Conservation (phyloP, 2,113 vertebrate genomes). For the Archocentrus centrarchus region DNA sequence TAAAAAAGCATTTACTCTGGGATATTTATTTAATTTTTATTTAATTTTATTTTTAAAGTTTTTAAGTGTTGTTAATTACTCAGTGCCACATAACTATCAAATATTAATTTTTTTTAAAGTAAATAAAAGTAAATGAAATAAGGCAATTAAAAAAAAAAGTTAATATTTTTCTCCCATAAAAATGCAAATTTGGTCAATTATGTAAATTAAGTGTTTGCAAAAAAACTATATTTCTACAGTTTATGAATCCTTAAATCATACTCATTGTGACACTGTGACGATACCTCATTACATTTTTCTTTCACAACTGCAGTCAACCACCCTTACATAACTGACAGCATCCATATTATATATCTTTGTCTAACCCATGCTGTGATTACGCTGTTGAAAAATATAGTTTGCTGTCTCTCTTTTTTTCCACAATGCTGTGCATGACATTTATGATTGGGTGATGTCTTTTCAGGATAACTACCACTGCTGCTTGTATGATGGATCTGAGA, state of each 20-base stretch:
- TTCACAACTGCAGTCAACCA: no score
- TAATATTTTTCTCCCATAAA: no score
- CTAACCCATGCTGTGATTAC: background rate
- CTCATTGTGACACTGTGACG: no score
- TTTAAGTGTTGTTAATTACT: background rate
- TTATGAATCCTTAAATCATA: no score
- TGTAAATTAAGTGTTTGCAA: no score
- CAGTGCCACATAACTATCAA: background rate
- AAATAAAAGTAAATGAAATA: background rate
- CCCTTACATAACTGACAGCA: background rate
- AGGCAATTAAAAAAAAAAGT: background rate
- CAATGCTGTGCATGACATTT: background rate
- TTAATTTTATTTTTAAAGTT: background rate
- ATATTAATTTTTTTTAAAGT: background rate
- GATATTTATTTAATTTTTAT: background rate
- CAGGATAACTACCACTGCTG: conserved; percentile 97
- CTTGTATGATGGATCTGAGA: conserved; percentile 98
- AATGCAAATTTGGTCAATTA: no score
- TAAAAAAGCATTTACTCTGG: background rate
- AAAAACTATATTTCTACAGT: no score
- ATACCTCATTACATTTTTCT: no score
- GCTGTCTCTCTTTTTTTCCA: background rate
- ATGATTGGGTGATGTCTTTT: conserved; percentile 43
- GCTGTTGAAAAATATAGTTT: background rate
- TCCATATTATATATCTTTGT: background rate